These are phyloP conservation scores for Orussus abietinus DNA, from an alignment of 1,140 invertebrate species.

Conservation along the genomic window DNA sequence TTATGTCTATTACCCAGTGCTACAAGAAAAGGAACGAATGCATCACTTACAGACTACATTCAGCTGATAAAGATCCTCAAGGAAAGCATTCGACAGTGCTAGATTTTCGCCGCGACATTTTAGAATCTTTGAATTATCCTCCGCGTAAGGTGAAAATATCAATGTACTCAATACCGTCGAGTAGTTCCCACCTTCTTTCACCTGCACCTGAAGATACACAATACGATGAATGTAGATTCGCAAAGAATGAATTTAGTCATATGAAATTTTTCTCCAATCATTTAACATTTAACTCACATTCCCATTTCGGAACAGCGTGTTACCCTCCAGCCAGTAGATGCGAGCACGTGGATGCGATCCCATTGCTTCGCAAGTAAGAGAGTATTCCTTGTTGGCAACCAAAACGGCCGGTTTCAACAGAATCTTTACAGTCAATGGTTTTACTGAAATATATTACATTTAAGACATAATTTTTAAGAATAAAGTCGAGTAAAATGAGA, in stretches of 20 bases:
- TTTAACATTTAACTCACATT: constrained; percentile 55
- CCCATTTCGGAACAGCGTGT: constrained; percentile 66
- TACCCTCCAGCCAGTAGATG: constrained; percentile 78
- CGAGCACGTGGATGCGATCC: constrained; percentile 81
- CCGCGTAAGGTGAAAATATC: constrained; percentile 73
- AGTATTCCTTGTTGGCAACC: constrained; percentile 73
- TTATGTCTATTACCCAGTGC: too few relatives aligned
- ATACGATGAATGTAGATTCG: background rate
- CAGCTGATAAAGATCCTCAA: constrained; percentile 76
- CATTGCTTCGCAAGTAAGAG: constrained; percentile 70
- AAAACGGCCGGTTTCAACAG: constrained; percentile 68
- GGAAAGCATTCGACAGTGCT: constrained; percentile 62
- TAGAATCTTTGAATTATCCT: constrained; percentile 76
- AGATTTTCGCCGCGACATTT: constrained; percentile 84
- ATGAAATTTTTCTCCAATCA: background rate
- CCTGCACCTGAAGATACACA: constrained; percentile 45
- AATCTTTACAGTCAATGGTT: constrained; percentile 71
- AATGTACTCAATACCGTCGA: constrained; percentile 72
- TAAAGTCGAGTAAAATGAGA: too few relatives aligned
- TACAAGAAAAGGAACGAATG: too few relatives aligned
- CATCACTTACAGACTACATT: constrained; percentile 88
- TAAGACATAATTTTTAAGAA: constrained; percentile 8
- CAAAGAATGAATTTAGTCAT: constrained; percentile 1
- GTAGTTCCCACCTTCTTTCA: constrained; percentile 62
- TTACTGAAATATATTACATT: constrained; percentile 56